Evolutionary conservation across 2,888 invertebrate species (phyloP).

Genomic region (Drosophila yooni): DNA sequence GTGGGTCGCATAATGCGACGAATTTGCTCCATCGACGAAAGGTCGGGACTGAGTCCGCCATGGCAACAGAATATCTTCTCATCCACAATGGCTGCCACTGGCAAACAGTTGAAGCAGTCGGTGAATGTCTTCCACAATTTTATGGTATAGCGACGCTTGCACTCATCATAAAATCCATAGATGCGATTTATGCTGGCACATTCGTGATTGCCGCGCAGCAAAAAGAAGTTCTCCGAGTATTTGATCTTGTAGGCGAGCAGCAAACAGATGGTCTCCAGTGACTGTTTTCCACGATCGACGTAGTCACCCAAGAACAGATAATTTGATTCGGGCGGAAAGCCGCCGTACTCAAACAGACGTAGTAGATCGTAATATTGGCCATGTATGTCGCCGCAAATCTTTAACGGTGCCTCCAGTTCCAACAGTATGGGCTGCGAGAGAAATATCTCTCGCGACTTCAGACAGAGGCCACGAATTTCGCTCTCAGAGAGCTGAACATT

Average conservation of each 20-base stretch:
- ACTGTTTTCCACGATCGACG: conserved; percentile 99
- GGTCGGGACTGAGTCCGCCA: conserved; percentile 94
- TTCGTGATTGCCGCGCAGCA: conserved; percentile 98
- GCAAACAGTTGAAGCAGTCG: conserved; percentile 99
- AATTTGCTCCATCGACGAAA: conserved; percentile 99
- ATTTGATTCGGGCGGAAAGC: conserved; percentile 99
- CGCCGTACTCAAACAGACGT: conserved; percentile 98
- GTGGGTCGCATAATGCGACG: conserved; percentile 99
- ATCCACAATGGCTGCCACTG: conserved; percentile 96
- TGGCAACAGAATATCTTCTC: conserved; percentile 93
- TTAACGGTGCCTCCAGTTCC: conserved; percentile 99
- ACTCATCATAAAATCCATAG: conserved; percentile 99
- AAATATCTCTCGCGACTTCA: conserved; percentile 99
- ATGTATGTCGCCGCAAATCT: conserved; percentile 99
- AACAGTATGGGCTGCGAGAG: conserved; percentile 98
- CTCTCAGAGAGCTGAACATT: conserved; percentile 99
- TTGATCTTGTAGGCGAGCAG: conserved; percentile 99
- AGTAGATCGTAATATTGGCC: conserved; percentile 99
- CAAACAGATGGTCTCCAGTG: conserved; percentile 98
- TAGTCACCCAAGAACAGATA: conserved; percentile 99
- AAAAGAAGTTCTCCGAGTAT: conserved; percentile 99
- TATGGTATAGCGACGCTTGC: conserved; percentile 97
- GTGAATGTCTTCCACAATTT: conserved; percentile 99
- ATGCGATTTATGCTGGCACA: conserved; percentile 99
- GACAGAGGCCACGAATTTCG: conserved; percentile 98